Evolutionary conservation across 2,113 vertebrate species (phyloP).

Genomic region (Cavia aperea): DNA sequence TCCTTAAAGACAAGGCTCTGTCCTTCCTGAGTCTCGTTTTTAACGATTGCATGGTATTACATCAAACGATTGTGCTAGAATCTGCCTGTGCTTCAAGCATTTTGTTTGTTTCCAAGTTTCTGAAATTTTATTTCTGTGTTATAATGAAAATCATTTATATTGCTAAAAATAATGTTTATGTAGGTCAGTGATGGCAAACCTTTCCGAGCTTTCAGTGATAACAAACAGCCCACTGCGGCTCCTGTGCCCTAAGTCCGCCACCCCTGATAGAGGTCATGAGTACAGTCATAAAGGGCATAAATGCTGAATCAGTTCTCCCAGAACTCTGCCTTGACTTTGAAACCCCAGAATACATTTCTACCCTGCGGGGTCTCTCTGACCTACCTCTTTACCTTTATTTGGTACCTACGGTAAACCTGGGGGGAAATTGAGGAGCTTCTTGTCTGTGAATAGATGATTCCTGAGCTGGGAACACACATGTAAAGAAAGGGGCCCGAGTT

Average conservation of each 20-base stretch:
- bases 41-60: conserved; percentile 53
- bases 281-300: conserved; percentile 13
- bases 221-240: neutral
- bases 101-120: conserved; percentile 26
- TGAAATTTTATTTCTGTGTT: neutral
- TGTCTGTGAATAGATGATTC: neutral
- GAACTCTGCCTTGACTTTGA: neutral
- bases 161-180: neutral
- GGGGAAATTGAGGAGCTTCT: neutral
- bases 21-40: conserved; percentile 41
- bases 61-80: conserved; percentile 19
- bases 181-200: neutral
- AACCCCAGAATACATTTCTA: neutral
- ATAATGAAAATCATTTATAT: neutral
- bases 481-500: neutral
- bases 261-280: neutral
- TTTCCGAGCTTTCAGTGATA: neutral
- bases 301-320: neutral
- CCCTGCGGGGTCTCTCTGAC: neutral
- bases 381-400: neutral
- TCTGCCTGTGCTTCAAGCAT: conserved; percentile 1
- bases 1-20: conserved; percentile 2
- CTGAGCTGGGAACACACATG: neutral
- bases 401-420: neutral
- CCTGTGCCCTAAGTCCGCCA: neutral